Evolutionary conservation across 92 coral and sea anemone species (phyloP).

Genomic region (Heliopora coerulea): DNA sequence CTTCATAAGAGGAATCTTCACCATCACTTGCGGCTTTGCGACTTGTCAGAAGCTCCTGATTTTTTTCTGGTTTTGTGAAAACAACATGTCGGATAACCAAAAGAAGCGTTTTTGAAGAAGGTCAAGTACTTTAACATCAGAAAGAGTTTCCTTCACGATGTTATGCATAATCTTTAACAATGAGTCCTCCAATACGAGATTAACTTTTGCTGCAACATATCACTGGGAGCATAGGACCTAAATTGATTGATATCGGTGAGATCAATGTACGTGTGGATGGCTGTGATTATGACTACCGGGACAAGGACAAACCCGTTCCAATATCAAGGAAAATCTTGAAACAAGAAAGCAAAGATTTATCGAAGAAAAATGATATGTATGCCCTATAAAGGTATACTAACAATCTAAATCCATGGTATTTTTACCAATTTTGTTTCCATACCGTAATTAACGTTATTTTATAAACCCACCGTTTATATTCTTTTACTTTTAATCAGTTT

Average conservation of each 20-base stretch:
- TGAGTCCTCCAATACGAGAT: conserved; percentile 28
- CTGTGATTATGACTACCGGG: conserved; percentile 32
- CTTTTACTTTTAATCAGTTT: too few species aligned
- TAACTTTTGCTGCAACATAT: conserved; percentile 31
- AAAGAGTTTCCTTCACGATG: conserved; percentile 26
- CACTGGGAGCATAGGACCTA: neutral
- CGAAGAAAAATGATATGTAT: conserved; percentile 40
- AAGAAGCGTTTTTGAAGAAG: conserved; percentile 20
- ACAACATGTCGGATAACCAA: conserved; percentile 42
- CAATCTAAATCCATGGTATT: too few species aligned
- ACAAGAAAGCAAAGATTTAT: conserved; percentile 20
- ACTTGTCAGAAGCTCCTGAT: conserved; percentile 37
- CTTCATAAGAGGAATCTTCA: conserved; percentile 22
- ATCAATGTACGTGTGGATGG: conserved; percentile 36
- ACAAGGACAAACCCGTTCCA: conserved; percentile 35
- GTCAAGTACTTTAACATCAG: conserved; percentile 36
- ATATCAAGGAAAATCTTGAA: conserved; percentile 13
- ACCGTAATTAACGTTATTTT: too few species aligned
- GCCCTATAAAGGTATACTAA: too few species aligned
- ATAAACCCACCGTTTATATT: too few species aligned
- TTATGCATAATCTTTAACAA: conserved; percentile 43
- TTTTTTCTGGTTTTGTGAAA: conserved; percentile 7
- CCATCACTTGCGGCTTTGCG: conserved; percentile 40
- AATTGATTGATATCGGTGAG: conserved; percentile 11
- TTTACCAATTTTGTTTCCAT: too few species aligned